Percentiles rank a stretch among this genome's conserved stretches.
Conservation (phyloP, 1,140 invertebrate genomes). For the Dinoponera quadriceps region DNA sequence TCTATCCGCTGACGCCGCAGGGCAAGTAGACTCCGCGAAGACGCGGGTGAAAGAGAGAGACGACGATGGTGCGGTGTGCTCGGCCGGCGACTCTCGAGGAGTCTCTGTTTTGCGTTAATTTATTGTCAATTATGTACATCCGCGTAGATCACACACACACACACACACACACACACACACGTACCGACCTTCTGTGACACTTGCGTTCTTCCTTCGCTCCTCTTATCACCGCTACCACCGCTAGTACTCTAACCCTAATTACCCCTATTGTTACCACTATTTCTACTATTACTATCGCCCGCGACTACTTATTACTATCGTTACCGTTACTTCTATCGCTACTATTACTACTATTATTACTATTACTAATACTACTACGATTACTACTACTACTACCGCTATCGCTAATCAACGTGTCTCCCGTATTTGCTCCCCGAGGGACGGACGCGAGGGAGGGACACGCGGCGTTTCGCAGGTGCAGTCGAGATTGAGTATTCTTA, state of each 20-base stretch:
- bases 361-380: constrained; percentile 38
- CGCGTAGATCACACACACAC: not conserved
- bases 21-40: constrained; percentile 52
- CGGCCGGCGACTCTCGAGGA: constrained; percentile 65
- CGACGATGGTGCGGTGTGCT: constrained; percentile 33
- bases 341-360: constrained; percentile 38
- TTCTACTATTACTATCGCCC: constrained; percentile 19
- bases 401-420: constrained; percentile 52
- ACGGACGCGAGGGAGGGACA: constrained; percentile 45
- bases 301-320: constrained; percentile 28
- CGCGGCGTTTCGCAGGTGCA: constrained; percentile 69
- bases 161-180: constrained; percentile 32
- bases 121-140: constrained; percentile 81
- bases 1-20: constrained; percentile 78
- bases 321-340: constrained; percentile 38
- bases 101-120: constrained; percentile 63
- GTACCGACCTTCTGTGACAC: constrained; percentile 69
- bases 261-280: not conserved
- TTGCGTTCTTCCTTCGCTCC: constrained; percentile 64
- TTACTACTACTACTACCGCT: constrained; percentile 41
- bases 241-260: too few species aligned
- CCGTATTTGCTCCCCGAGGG: constrained; percentile 44
- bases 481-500: constrained; percentile 39
- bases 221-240: constrained; percentile 31
- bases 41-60: constrained; percentile 31